These are phyloP conservation scores for Callionymus lyra DNA, from an alignment of 2,113 vertebrate genomes.

Conservation along the genomic window DNA sequence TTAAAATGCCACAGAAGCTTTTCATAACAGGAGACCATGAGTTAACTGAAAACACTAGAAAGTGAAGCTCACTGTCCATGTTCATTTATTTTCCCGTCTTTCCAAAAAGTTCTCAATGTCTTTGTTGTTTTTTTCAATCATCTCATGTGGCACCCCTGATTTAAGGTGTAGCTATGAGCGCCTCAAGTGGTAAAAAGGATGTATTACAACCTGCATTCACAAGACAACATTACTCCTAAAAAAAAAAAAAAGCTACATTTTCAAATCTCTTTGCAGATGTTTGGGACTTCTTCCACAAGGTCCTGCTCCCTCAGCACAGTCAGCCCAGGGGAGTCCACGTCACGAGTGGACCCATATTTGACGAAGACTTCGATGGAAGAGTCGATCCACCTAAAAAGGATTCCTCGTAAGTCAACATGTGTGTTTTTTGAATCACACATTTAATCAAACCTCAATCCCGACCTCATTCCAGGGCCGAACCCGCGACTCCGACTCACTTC, in stretches of 20 bases:
- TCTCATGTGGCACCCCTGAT: no score
- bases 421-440: background rate
- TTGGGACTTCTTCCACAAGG: slow-evolving; percentile 79
- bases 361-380: slow-evolving; percentile 79
- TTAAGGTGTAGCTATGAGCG: no score
- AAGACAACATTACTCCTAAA: background rate
- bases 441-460: background rate
- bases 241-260: background rate
- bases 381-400: slow-evolving; percentile 64
- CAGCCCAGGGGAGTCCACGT: slow-evolving; percentile 82
- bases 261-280: slow-evolving; percentile 58
- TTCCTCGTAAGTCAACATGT: slow-evolving; percentile 60
- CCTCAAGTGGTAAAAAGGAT: background rate
- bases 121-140: no score
- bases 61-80: no score
- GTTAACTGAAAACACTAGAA: no score
- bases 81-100: no score
- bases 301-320: slow-evolving; percentile 69
- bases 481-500: slow-evolving; percentile 83
- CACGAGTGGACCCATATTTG: slow-evolving; percentile 88
- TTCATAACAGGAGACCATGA: no score
- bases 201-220: background rate
- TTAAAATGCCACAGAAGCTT: no score
- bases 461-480: slow-evolving; percentile 57
- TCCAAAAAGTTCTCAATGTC: no score